Conservation (phyloP, 2,888 invertebrate species). For the Strigamia maritima region DNA sequence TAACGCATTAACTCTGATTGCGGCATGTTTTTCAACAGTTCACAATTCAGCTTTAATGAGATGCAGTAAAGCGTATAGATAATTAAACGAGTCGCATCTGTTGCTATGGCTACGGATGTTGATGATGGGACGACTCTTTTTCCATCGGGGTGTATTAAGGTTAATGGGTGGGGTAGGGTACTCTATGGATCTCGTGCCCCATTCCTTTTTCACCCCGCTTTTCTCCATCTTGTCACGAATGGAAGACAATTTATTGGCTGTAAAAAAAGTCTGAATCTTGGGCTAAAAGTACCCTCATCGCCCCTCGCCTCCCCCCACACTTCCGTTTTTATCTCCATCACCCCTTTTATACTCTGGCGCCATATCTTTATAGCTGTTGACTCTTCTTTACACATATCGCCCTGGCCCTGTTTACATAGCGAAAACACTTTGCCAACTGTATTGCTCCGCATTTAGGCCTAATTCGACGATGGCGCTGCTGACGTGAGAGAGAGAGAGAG, state of each 20-base stretch:
- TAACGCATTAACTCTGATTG: conserved; percentile 1
- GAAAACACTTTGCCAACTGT: background rate
- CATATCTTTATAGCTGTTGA: conserved; percentile 31
- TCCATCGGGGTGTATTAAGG: conserved; percentile 13
- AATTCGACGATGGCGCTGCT: background rate
- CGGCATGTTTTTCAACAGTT: conserved; percentile 8
- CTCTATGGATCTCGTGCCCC: no score
- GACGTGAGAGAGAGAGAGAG: background rate
- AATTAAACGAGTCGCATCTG: conserved; percentile 28
- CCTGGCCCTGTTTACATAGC: background rate
- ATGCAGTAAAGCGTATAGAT: conserved; percentile 16
- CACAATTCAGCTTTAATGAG: conserved; percentile 1
- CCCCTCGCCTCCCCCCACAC: background rate
- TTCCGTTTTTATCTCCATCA: conserved; percentile 27
- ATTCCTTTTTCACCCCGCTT: background rate
- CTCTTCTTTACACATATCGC: background rate
- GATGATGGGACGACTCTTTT: conserved; percentile 16
- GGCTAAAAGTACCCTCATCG: conserved; percentile 12
- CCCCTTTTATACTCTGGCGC: background rate
- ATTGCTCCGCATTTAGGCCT: background rate
- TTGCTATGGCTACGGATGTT: background rate
- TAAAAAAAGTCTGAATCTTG: background rate
- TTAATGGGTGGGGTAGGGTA: conserved; percentile 8
- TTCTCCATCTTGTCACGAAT: conserved; percentile 22
- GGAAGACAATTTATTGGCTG: conserved; percentile 27